These are phyloP conservation scores for Bhutanitis thaidina DNA, from an alignment of 2,888 invertebrate genomes.

Conservation along the genomic window DNA sequence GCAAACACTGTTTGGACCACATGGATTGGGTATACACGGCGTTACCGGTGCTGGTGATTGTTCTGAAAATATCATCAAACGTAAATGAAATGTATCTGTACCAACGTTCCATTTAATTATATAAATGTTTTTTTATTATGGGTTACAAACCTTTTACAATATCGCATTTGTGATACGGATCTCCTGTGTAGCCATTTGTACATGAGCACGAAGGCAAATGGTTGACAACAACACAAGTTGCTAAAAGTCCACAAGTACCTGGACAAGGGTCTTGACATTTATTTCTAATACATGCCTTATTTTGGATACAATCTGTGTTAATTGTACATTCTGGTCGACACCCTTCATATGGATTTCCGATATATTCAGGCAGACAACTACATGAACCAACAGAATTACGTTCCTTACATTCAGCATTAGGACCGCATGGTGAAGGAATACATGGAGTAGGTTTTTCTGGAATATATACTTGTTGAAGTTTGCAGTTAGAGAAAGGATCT, in stretches of 20 bases:
- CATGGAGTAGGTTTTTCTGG: slow-evolving; percentile 77
- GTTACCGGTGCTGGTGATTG: slow-evolving; percentile 57
- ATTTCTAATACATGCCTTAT: slow-evolving; percentile 84
- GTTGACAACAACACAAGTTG: slow-evolving; percentile 85
- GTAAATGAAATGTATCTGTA: background rate
- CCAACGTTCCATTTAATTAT: too few species aligned
- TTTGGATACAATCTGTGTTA: slow-evolving; percentile 85
- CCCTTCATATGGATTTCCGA: slow-evolving; percentile 89
- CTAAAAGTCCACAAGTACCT: slow-evolving; percentile 86
- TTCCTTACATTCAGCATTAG: slow-evolving; percentile 82
- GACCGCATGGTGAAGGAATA: slow-evolving; percentile 81
- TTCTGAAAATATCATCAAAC: slow-evolving; percentile 41
- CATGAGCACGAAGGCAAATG: slow-evolving; percentile 86
- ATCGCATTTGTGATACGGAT: slow-evolving; percentile 84
- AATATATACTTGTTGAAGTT: slow-evolving; percentile 53
- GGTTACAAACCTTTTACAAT: slow-evolving; percentile 48
- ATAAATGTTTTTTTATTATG: background rate
- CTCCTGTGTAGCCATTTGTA: slow-evolving; percentile 83
- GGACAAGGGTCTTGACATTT: slow-evolving; percentile 90
- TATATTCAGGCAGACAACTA: slow-evolving; percentile 84
- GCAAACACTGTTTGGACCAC: slow-evolving; percentile 88
- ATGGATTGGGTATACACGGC: slow-evolving; percentile 86
- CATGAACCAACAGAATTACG: slow-evolving; percentile 82
- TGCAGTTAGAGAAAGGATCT: slow-evolving; percentile 84
- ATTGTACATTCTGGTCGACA: slow-evolving; percentile 87